Evolutionary conservation across 2,888 invertebrate genomes (phyloP), one percentile per base, ranked within the genome.

Genomic region (Electrophaes corylata): DNA sequence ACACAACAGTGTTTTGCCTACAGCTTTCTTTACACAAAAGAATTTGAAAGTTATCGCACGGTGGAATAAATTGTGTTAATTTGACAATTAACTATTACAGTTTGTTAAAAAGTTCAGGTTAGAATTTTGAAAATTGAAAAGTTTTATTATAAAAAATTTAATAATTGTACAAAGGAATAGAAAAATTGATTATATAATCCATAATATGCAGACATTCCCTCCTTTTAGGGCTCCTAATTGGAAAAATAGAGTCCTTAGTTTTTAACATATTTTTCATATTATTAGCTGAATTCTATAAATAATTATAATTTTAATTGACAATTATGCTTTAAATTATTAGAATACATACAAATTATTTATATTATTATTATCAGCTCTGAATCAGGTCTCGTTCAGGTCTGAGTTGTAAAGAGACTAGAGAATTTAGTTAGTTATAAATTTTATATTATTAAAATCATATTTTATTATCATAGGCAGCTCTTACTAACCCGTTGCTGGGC

Each of bases 261-360:
- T 1, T 5, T 3, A 39, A 1, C 12, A 26, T 35, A 44, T 37
- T 12, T 29, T 43, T 33, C 23, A 35, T 12, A 52, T 52, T 52
- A 1, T 33, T 39, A 52, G 45, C 29, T 6, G 39, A 52, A 52
- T 33, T 50, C 11, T 29, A 20, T 29, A 48, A 16, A 40, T 18
- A 12, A 35, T 16, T 52, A n/a, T n/a, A 19, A 39, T 29, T 29
- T 33, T 8, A 35, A 46, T 33, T 55, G 23, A 23, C 35, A 46
- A 49, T 47, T 23, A 57, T 41, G 35, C 46, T 52, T 56, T 26
- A 49, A 51, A 43, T 41, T 56, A 40, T 18, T 41, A 41, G 8
- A n/a, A 29, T 29, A 39, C 18, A 16, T 6, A 49, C 16, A 31
- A 8, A 20, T 44, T 26, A 48, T 40, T 40, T 37, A 10, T 31